Base-by-base conservation (phyloP, 2,113 vertebrate species). In the Scophthalmus maximus region DNA sequence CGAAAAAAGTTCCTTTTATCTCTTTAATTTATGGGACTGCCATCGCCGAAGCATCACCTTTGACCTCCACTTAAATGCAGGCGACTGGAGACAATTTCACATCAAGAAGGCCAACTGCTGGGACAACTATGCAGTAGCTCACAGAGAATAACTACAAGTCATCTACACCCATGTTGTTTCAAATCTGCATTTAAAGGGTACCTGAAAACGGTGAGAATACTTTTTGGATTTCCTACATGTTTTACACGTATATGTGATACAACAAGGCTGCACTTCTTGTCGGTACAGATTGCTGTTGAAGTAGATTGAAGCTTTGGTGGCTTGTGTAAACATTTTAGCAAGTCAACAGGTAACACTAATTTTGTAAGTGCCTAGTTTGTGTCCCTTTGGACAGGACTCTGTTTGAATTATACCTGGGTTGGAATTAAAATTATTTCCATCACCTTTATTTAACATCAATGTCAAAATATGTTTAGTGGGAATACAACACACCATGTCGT, bases 191-290 rank as follows among this genome's bases (percentile, higher is more conserved):
- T 53, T 6, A 3, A n/a, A 8, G 17, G 38, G 36, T 30, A n/a
- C 23, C 36, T 42, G 22, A 70, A 76, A 68, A 47, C 17, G 20
- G 87, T 89, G 52, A 85, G 85, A 77, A 25, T 3, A 73, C 23
- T 11, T 58, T 22, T 8, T 63, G 6, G 32, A 10, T 15, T 51
- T 26, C 14, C 1, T 64, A 4, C 4, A 20, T 11, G 5, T 26
- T 17, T 1, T 64, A 4, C 4, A 20, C 6, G 5, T 29, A 5
- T 12, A 12, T 23, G 1, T 55, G 27, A n/a, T n/a, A 40, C 18
- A 23, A 3, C n/a, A n/a, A n/a, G n/a, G n/a, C n/a, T n/a, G n/a
- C n/a, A n/a, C n/a, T n/a, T n/a, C n/a, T n/a, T n/a, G n/a, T n/a
- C n/a, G n/a, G n/a, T n/a, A n/a, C n/a, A n/a, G n/a, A n/a, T n/a